These are phyloP conservation scores for Portunus trituberculatus DNA, from an alignment of 1,140 invertebrate species.

Conservation along the genomic window DNA sequence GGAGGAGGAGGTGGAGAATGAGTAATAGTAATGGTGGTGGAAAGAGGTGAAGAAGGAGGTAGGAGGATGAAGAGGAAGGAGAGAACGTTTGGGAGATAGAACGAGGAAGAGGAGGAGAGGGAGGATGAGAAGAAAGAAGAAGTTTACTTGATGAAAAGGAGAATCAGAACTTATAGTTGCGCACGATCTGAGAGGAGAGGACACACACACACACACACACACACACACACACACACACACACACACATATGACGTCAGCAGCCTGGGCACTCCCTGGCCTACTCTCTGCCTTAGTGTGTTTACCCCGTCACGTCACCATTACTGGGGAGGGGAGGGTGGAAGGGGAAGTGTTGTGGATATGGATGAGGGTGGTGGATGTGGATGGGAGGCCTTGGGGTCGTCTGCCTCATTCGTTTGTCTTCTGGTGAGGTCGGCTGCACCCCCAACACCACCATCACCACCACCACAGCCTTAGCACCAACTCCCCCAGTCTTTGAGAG, in stretches of 20 bases:
- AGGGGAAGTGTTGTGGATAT: too few species aligned
- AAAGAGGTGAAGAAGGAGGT: neutral
- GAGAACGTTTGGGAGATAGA: neutral
- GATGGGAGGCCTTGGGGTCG: neutral
- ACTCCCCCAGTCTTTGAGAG: neutral
- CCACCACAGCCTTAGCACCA: neutral
- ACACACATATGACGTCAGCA: neutral
- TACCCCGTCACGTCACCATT: too few species aligned
- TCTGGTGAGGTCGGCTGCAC: neutral
- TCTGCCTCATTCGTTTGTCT: neutral
- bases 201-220: neutral
- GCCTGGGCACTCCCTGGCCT: neutral
- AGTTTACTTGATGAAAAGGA: neutral
- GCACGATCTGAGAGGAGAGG: neutral
- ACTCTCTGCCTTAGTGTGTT: neutral
- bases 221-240: constrained; percentile 20
- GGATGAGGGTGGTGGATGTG: neutral
- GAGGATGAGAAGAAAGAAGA: neutral
- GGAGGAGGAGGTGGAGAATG: neutral
- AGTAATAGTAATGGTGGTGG: neutral
- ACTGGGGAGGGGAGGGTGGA: neutral
- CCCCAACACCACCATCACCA: neutral
- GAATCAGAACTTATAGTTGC: neutral
- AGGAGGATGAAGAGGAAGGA: neutral
- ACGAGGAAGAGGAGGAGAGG: neutral